Base-by-base conservation (phyloP, 2,888 invertebrate genomes). In the Sabatieria punctata region DNA sequence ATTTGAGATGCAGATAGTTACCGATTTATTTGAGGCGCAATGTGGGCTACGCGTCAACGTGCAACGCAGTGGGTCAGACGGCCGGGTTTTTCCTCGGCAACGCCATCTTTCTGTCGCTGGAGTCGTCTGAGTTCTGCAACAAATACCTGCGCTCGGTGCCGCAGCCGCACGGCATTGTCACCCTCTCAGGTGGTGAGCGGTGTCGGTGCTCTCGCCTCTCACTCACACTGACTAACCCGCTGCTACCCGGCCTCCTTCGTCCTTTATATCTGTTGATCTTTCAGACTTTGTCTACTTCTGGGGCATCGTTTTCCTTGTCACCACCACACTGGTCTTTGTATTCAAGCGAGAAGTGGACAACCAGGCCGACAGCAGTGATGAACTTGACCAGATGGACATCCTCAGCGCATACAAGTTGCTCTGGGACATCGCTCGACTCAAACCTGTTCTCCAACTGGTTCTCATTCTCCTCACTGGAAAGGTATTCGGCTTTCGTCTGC, bases 11-110 rank as follows among this genome's bases (percentile, higher is more conserved):
- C n/a, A n/a, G n/a, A n/a, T n/a, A n/a, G n/a, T n/a, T n/a, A n/a
- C n/a, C n/a, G n/a, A n/a, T n/a, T 54, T 40, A n/a, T 73, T 74
- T 40, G 65, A 83, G 83, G 56, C 74, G 79, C 58, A 97, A 97
- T 71, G 89, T 97, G 3, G 89, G 86, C 2, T 89, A 95, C 72
- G 95, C 97, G 0, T 95, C 95, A 1, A 97, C 95, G 0, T 97
- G 97, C 65, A 99, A 99, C 65, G 85, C 85, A 57, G 88, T 97
- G 0, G 97, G 97, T 2, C 97, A 99, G 72, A 95, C 93, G 0
- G 84, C 89, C 33, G 95, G 97, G 0, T 93, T 83, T 67, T 93
- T 95, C 64, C 72, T 97, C 2, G 93, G 95, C 51, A 93, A 93
- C 69, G 88, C 93, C 1, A 73, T 93, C 13, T 97, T 99, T 66